Percentiles rank a stretch among this genome's conserved stretches.
Evolutionary conservation across 2,797 vertebrate genomes (phyloP).

Genomic region (Silurus aristotelis): DNA sequence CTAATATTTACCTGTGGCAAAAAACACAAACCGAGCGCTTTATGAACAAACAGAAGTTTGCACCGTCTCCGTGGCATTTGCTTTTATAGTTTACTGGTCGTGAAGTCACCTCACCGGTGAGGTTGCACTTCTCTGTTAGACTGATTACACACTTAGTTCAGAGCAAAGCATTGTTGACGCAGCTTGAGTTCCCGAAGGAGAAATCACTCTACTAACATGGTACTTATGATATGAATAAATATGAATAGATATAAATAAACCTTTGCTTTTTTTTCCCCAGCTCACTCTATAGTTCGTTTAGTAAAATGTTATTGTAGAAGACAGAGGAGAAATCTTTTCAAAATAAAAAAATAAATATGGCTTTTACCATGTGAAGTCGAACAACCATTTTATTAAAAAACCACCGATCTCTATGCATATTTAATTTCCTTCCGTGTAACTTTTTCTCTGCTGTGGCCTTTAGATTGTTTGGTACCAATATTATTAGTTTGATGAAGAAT

Average conservation of each 20-base stretch:
- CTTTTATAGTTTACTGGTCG: too few species aligned
- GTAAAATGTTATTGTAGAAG: not conserved
- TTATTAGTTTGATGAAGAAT: conserved; percentile 57
- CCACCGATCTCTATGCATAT: conserved; percentile 14
- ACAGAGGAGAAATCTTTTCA: not conserved
- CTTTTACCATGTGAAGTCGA: conserved; percentile 23
- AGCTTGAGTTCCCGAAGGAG: too few species aligned
- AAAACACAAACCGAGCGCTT: too few species aligned
- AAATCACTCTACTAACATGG: not conserved
- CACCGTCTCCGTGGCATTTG: too few species aligned
- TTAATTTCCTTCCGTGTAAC: conserved; percentile 47
- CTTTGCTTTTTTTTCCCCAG: not conserved
- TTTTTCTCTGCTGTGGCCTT: conserved; percentile 44
- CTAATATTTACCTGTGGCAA: too few species aligned
- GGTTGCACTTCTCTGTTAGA: too few species aligned
- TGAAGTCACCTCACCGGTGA: too few species aligned
- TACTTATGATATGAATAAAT: not conserved
- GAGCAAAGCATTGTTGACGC: too few species aligned
- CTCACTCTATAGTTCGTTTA: not conserved
- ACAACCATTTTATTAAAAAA: conserved; percentile 42
- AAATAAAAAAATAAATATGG: not conserved
- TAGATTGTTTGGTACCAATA: conserved; percentile 49
- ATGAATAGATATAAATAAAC: not conserved
- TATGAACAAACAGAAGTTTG: too few species aligned
- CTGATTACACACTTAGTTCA: too few species aligned